A percentile compares a stretch with the other conserved stretches of the same genome.
phyloP scores from a whole-genome alignment of 2,888 invertebrate species.

The Craniophora ligustri region DNA sequence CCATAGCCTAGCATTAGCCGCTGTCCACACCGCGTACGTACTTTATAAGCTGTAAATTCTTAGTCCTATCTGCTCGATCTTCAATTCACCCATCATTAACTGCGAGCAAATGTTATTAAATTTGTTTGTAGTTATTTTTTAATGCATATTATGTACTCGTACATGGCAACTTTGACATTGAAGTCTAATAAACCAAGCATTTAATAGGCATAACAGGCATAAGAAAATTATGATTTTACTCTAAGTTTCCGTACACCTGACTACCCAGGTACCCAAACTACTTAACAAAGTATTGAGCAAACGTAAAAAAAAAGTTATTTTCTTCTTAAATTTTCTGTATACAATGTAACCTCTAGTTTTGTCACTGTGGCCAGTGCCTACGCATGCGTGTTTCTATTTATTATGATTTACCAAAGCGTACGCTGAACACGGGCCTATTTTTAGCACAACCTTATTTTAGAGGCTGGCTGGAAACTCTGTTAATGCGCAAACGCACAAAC shows the following conservation, averaged over 20 bases:
- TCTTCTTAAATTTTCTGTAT: not conserved
- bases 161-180: too few species aligned
- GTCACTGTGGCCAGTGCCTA: constrained; percentile 54
- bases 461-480: constrained; percentile 60
- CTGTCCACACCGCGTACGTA: not conserved
- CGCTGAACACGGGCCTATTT: constrained; percentile 67
- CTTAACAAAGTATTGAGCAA: not conserved
- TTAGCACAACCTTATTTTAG: constrained; percentile 75
- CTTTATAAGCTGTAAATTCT: not conserved
- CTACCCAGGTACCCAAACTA: too few species aligned
- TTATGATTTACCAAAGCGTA: constrained; percentile 71
- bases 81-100: not conserved
- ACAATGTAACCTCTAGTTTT: constrained; percentile 14
- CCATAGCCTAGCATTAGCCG: not conserved
- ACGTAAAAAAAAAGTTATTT: not conserved
- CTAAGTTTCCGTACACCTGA: too few species aligned
- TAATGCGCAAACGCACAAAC: constrained; percentile 54
- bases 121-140: not conserved
- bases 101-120: not conserved
- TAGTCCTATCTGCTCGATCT: not conserved
- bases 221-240: too few species aligned
- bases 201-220: too few species aligned
- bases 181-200: constrained; percentile 6
- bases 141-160: constrained; percentile 8
- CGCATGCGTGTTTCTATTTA: constrained; percentile 70